These are phyloP conservation scores for Meteorus cinctellus DNA, from an alignment of 2,888 invertebrate species.

Conservation along the genomic window DNA sequence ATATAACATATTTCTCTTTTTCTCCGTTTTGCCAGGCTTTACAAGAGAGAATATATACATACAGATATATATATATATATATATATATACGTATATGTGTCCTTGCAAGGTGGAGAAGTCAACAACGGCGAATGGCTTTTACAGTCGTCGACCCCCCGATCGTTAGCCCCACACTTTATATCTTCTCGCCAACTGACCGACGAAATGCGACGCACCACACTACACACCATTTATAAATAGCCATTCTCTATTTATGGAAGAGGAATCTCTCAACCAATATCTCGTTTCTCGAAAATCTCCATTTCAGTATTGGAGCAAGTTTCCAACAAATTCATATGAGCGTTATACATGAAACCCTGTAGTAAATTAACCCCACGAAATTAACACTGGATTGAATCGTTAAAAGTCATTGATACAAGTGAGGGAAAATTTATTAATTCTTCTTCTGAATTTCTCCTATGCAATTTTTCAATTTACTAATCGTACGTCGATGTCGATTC, in stretches of 20 bases:
- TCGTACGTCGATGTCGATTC: no score
- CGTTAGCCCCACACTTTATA: constrained; percentile 35
- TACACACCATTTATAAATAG: constrained; percentile 42
- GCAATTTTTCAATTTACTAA: no score
- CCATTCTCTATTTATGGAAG: constrained; percentile 44
- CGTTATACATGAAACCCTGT: background rate
- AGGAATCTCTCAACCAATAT: constrained; percentile 32
- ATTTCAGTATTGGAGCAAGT: constrained; percentile 12
- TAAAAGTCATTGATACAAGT: no score
- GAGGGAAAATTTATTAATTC: no score
- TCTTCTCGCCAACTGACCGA: constrained; percentile 25
- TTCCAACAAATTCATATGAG: background rate
- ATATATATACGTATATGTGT: constrained; percentile 51
- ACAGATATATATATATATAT: constrained; percentile 6
- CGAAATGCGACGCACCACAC: constrained; percentile 25
- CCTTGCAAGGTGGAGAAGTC: constrained; percentile 65
- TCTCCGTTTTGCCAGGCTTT: background rate
- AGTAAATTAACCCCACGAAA: background rate
- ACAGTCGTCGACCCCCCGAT: constrained; percentile 51
- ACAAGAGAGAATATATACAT: background rate
- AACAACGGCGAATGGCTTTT: constrained; percentile 33
- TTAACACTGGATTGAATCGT: background rate
- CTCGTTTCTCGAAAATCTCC: constrained; percentile 28
- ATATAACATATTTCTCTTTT: constrained; percentile 14
- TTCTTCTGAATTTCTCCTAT: no score